Evolutionary conservation across 37 sponge, comb jelly and placozoan species (phyloP).

Genomic region (Lycopodina hypogea): DNA sequence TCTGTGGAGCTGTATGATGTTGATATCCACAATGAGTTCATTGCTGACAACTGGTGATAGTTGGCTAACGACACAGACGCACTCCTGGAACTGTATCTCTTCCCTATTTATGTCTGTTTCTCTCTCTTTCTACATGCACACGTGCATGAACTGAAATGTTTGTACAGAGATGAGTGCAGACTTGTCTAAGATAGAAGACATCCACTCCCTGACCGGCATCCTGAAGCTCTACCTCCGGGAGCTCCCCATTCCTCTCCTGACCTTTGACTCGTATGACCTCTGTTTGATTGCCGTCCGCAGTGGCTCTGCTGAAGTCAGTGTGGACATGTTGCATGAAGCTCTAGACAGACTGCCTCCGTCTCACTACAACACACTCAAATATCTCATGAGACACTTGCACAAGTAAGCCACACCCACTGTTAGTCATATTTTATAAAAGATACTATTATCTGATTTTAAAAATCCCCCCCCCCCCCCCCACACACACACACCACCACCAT

Average conservation of each 20-base stretch:
- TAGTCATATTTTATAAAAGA: neutral
- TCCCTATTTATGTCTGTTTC: too few species aligned
- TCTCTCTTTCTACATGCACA: too few species aligned
- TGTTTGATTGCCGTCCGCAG: conserved; percentile 71
- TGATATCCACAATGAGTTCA: too few species aligned
- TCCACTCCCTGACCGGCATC: conserved; percentile 75
- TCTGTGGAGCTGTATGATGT: too few species aligned
- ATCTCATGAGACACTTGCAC: conserved; percentile 75
- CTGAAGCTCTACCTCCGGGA: conserved; percentile 90
- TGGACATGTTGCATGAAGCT: conserved; percentile 65
- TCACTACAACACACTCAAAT: conserved; percentile 83
- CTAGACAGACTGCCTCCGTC: conserved; percentile 63
- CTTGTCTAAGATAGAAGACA: conserved; percentile 43
- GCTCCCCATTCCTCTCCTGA: conserved; percentile 86
- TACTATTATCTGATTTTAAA: neutral
- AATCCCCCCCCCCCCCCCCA: too few species aligned
- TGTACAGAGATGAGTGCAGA: conserved; percentile 42
- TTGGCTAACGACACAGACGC: too few species aligned
- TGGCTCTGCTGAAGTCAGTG: conserved; percentile 41
- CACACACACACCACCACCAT: too few species aligned
- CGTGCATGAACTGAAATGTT: too few species aligned
- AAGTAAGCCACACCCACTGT: conserved; percentile 35
- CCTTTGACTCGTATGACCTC: conserved; percentile 81
- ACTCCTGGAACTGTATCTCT: too few species aligned
- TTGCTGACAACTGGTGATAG: too few species aligned